A percentile compares a stretch with the other conserved stretches of the same genome.
These are phyloP conservation scores for Cenopis cana DNA, from an alignment of 2,888 invertebrate genomes.

Conservation along the genomic window DNA sequence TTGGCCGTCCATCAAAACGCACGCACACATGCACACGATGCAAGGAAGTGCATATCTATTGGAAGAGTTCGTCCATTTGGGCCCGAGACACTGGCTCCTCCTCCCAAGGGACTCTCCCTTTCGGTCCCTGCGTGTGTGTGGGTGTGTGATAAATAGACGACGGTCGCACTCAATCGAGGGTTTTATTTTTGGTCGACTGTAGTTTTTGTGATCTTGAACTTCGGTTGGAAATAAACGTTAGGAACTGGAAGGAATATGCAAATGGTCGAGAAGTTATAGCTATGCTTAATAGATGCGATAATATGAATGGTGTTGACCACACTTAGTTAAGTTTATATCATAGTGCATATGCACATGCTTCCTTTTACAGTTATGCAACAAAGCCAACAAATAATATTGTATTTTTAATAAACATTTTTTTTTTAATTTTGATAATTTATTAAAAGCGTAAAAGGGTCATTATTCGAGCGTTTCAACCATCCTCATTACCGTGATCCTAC, in stretches of 20 bases:
- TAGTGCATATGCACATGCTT: neutral
- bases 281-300: neutral
- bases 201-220: conserved; percentile 71
- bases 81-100: conserved; percentile 81
- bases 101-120: conserved; percentile 84
- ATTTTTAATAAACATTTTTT: neutral
- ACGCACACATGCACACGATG: conserved; percentile 64
- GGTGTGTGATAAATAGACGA: conserved; percentile 60
- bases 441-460: no score
- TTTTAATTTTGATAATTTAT: no score
- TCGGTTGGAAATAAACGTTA: conserved; percentile 47
- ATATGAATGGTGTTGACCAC: neutral
- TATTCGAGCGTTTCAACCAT: no score
- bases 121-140: conserved; percentile 58
- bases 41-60: conserved; percentile 82
- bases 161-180: conserved; percentile 56
- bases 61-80: conserved; percentile 78
- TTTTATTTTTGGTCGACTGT: conserved; percentile 69
- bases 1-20: conserved; percentile 58
- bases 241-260: conserved; percentile 11
- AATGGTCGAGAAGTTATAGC: neutral
- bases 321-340: neutral
- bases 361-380: neutral
- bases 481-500: no score
- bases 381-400: neutral